phyloP scores from a whole-genome alignment of 2,797 vertebrate genomes.

The Aeoliscus strigatus region DNA sequence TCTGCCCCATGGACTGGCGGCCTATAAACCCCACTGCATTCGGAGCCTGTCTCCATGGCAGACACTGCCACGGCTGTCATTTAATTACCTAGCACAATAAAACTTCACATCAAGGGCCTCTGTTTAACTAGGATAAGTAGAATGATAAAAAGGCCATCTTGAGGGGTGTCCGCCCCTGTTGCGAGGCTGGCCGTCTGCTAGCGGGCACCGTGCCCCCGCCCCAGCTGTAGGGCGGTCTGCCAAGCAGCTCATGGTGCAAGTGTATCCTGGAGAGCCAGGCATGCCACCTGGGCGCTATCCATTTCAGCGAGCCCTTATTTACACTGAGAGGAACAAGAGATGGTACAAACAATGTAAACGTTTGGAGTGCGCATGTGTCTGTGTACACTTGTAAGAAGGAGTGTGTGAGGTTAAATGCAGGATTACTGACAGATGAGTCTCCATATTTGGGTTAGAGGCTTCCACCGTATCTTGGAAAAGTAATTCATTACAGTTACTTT shows the following conservation, averaged over 20 bases:
- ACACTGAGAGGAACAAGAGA: constrained; percentile 18
- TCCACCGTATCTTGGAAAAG: not conserved
- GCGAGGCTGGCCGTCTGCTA: constrained; percentile 41
- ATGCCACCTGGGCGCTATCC: constrained; percentile 53
- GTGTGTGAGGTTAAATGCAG: constrained; percentile 19
- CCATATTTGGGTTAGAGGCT: constrained; percentile 4
- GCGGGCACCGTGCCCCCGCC: constrained; percentile 32
- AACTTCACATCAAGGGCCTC: constrained; percentile 56
- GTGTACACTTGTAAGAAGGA: constrained; percentile 18
- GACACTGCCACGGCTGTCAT: constrained; percentile 43
- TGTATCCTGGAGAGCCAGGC: constrained; percentile 31
- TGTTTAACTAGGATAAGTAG: constrained; percentile 40
- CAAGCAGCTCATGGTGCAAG: constrained; percentile 29
- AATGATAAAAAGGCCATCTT: constrained; percentile 28
- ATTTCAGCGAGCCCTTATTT: constrained; percentile 45
- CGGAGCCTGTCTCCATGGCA: constrained; percentile 47
- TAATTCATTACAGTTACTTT: too few species aligned
- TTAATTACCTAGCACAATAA: constrained; percentile 65
- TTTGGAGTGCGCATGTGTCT: constrained; percentile 16
- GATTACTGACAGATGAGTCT: constrained; percentile 3
- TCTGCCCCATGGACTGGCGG: constrained; percentile 39
- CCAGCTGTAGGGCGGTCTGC: constrained; percentile 48
- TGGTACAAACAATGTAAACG: constrained; percentile 8
- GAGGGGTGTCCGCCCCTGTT: constrained; percentile 47
- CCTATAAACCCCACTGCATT: constrained; percentile 52